A percentile compares a stretch with the other conserved stretches of the same genome.
Evolutionary conservation across 2,797 vertebrate genomes (phyloP).

Genomic region (Characodon lateralis): DNA sequence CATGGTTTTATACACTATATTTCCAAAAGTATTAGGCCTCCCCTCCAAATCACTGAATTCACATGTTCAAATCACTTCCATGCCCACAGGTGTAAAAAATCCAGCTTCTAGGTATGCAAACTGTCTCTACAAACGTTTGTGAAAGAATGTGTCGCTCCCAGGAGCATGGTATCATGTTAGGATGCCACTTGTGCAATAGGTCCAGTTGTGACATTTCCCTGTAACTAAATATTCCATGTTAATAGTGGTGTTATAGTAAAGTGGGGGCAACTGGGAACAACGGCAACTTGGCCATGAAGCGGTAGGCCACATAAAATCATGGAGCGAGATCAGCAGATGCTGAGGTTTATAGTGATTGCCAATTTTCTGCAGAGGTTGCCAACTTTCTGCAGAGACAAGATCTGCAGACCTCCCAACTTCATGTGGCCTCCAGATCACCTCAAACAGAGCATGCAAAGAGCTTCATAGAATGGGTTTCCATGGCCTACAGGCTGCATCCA

Average conservation of each 20-base stretch:
- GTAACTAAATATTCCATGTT: no score
- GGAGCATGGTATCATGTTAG: no score
- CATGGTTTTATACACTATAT: no score
- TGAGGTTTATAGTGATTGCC: not conserved
- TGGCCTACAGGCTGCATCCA: not conserved
- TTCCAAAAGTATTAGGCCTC: no score
- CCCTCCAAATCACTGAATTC: no score
- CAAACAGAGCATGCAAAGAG: not conserved
- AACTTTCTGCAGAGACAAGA: not conserved
- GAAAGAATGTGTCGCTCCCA: no score
- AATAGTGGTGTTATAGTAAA: not conserved
- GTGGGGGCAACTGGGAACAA: not conserved
- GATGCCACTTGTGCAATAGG: no score
- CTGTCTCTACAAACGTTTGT: no score
- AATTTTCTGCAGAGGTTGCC: not conserved
- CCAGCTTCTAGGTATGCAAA: no score
- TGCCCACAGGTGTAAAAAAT: no score
- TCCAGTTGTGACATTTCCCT: no score
- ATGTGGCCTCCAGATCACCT: not conserved
- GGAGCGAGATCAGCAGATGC: not conserved
- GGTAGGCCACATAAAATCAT: not conserved
- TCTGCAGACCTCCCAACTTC: not conserved
- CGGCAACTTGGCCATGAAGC: not conserved
- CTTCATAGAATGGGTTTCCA: not conserved
- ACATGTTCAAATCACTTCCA: no score